These are phyloP conservation scores for Plodia interpunctella DNA, from an alignment of 1,140 invertebrate species.

Conservation along the genomic window DNA sequence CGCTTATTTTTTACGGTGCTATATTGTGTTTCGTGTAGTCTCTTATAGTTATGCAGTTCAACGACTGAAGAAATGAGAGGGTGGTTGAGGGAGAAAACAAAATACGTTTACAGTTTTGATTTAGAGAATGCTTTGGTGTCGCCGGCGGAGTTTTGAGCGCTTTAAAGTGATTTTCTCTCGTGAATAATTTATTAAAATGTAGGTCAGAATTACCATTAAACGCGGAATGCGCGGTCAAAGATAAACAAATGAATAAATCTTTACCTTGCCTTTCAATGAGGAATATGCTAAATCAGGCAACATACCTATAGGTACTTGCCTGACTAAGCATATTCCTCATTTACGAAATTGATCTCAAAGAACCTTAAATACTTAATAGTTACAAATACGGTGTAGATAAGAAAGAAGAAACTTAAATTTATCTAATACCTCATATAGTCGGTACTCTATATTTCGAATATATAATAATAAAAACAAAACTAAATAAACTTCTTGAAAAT, in stretches of 20 bases:
- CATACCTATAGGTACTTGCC: not conserved
- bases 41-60: constrained; percentile 71
- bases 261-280: too few species aligned
- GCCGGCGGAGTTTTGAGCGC: not conserved
- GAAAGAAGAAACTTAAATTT: too few species aligned
- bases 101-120: constrained; percentile 67
- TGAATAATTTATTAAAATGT: not conserved
- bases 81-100: constrained; percentile 66
- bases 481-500: too few species aligned
- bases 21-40: constrained; percentile 65
- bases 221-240: not conserved
- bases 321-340: too few species aligned
- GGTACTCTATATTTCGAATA: too few species aligned
- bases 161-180: not conserved
- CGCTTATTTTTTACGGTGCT: constrained; percentile 75
- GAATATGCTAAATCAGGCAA: too few species aligned
- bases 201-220: not conserved
- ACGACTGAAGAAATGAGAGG: constrained; percentile 69
- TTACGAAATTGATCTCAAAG: too few species aligned
- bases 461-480: too few species aligned
- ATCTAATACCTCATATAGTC: too few species aligned
- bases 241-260: not conserved
- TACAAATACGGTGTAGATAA: too few species aligned
- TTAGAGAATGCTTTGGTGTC: constrained; percentile 25
- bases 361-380: too few species aligned